Conservation (phyloP, 2,888 invertebrate species). For the Agrenia bidenticulata region DNA sequence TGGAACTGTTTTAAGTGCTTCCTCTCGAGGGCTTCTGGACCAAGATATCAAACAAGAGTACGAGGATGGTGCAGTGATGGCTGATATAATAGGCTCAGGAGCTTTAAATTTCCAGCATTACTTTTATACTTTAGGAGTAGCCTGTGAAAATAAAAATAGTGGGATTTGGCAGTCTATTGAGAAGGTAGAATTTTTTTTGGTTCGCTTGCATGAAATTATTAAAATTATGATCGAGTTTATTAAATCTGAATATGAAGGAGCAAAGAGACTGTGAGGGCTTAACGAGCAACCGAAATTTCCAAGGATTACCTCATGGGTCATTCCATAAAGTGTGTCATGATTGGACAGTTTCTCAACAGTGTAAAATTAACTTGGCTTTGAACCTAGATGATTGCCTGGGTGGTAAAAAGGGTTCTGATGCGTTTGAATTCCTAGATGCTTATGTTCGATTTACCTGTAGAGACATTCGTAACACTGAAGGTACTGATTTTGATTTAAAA, state of each 20-base stretch:
- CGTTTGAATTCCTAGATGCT: constrained; percentile 33
- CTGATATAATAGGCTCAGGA: constrained; percentile 38
- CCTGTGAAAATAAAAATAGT: constrained; percentile 38
- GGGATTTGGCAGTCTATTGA: constrained; percentile 26
- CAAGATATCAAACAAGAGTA: constrained; percentile 17
- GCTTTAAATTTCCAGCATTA: constrained; percentile 40
- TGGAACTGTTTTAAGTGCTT: no score
- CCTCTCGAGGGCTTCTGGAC: no score
- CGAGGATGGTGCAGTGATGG: constrained; percentile 39
- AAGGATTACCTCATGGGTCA: constrained; percentile 19
- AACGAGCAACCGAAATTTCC: not conserved
- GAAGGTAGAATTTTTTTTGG: constrained; percentile 5
- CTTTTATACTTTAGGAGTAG: constrained; percentile 38
- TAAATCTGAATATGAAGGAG: no score
- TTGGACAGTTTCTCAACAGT: constrained; percentile 27
- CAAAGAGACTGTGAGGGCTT: not conserved
- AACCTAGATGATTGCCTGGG: constrained; percentile 36
- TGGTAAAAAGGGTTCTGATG: constrained; percentile 29
- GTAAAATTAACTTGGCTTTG: constrained; percentile 31
- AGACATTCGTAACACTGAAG: constrained; percentile 35
- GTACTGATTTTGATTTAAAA: constrained; percentile 16
- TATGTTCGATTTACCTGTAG: constrained; percentile 35
- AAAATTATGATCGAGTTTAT: no score
- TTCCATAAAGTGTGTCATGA: constrained; percentile 29
- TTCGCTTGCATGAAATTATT: no score